These are phyloP conservation scores for Gastrophryne carolinensis DNA, from an alignment of 2,797 vertebrate species.

Conservation along the genomic window DNA sequence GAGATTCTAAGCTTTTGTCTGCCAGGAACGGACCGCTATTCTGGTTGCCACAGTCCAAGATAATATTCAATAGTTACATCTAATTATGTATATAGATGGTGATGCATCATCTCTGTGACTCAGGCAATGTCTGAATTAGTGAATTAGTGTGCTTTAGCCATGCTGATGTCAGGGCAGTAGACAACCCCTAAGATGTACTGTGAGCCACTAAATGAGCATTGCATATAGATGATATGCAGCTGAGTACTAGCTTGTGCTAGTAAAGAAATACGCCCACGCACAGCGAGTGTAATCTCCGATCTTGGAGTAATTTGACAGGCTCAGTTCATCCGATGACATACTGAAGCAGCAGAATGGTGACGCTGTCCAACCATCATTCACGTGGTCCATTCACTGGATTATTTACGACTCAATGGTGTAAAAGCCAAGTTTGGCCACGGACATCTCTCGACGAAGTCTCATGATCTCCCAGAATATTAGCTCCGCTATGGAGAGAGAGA, in stretches of 20 bases:
- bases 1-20: no score
- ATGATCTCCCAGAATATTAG: conserved; percentile 95
- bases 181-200: neutral
- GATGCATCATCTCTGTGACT: no score
- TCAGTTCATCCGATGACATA: neutral
- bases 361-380: neutral
- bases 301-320: neutral
- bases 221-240: no score
- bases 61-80: no score
- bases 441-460: conserved; percentile 92
- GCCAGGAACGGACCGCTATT: no score
- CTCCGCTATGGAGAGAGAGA: conserved; percentile 71
- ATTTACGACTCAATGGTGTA: conserved; percentile 78
- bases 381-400: neutral
- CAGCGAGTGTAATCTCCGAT: neutral
- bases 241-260: neutral
- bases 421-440: conserved; percentile 91
- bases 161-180: neutral
- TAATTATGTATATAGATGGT: no score
- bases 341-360: neutral
- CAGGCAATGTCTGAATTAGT: no score
- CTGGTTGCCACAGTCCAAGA: no score
- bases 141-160: neutral
- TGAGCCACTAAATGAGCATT: neutral
- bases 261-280: neutral